Conservation (phyloP, 2,113 vertebrate genomes). For the Illadopsis cleaveri region DNA sequence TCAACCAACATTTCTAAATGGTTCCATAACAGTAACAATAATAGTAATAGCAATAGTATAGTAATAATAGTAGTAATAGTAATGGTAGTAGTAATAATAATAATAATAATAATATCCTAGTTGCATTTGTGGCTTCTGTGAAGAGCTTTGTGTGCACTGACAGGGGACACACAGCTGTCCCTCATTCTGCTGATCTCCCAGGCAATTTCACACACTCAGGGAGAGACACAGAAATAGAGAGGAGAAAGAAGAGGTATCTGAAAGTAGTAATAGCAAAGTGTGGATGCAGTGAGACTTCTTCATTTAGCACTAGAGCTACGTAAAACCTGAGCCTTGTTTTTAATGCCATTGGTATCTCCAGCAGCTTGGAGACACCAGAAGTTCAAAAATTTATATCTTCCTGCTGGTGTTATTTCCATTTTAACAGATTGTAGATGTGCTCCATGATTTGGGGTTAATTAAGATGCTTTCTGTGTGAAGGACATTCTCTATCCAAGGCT, state of each 20-base stretch:
- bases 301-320: neutral
- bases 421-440: neutral
- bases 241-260: neutral
- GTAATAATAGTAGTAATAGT: accelerated
- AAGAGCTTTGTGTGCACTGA: accelerated
- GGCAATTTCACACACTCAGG: neutral
- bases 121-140: neutral
- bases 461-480: neutral
- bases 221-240: neutral
- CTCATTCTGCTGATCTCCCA: neutral
- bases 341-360: neutral
- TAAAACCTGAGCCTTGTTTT: neutral
- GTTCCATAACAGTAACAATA: neutral
- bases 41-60: neutral
- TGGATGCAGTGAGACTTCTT: neutral
- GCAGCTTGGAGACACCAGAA: neutral
- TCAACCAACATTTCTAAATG: neutral
- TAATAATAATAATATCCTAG: neutral
- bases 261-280: accelerated
- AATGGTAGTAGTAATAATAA: neutral
- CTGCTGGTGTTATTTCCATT: neutral
- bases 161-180: neutral
- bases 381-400: neutral
- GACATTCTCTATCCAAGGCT: neutral
- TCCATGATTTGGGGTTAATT: neutral